A percentile compares a stretch with the other conserved stretches of the same genome.
Conservation (phyloP, 2,797 vertebrate genomes). For the Bradypodion pumilum region DNA sequence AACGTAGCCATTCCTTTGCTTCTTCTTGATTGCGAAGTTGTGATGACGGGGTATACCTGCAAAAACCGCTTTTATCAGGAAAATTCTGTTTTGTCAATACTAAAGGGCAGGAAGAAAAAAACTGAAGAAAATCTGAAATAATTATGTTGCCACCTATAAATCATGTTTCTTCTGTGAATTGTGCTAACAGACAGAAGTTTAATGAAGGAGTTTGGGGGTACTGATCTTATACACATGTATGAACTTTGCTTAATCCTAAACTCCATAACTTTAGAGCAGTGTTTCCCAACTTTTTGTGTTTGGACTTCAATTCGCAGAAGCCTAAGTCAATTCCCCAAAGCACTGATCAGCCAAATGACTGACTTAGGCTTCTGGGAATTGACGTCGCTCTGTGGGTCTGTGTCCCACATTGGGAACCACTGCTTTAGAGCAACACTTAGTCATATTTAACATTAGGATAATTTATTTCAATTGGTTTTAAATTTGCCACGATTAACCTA, state of each 20-base stretch:
- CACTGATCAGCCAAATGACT: no score
- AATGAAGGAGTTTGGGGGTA: background rate
- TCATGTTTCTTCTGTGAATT: background rate
- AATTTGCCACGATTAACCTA: background rate
- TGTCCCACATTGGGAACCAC: no score
- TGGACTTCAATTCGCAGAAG: no score
- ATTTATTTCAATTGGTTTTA: background rate
- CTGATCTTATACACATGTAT: background rate
- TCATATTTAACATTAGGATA: background rate
- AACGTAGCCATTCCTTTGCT: constrained; percentile 95
- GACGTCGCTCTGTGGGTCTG: no score
- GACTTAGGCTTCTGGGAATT: no score
- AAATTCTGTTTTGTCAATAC: background rate
- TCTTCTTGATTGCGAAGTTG: constrained; percentile 92
- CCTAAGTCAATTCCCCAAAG: no score
- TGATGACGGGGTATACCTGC: constrained; percentile 89
- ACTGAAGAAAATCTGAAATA: constrained; percentile 40
- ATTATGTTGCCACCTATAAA: accelerated
- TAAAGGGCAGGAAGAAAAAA: background rate
- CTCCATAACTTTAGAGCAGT: no score
- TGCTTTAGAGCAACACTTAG: background rate
- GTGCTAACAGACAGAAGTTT: accelerated
- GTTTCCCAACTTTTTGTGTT: no score
- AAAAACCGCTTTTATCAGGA: constrained; percentile 26
- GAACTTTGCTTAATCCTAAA: background rate